Evolutionary conservation across 2,888 invertebrate genomes (phyloP), one percentile per base, ranked within the genome.

Genomic region (Trissolcus japonicus): DNA sequence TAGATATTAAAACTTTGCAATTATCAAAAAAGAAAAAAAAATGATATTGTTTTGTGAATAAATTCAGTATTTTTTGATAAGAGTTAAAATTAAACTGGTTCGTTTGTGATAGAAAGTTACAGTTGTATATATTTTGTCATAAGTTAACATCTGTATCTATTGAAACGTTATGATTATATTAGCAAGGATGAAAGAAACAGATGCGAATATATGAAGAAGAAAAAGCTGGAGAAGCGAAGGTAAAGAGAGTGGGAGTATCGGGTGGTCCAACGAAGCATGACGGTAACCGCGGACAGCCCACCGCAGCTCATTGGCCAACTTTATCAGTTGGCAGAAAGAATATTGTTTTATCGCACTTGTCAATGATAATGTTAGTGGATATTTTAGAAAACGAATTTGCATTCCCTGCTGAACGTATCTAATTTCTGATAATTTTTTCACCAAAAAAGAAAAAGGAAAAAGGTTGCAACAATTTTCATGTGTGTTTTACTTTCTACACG

Each of bases 291-390:
- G 86, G 85, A 86, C 87, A 85, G 86, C 87, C 86, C 86, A 87
- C 86, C 78, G 85, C 83, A 86, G 85, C 87, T 85, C 85, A 87
- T 87, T 87, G 87, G 87, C 83, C 85, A 81, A 85, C 83, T 83
- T 83, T 74, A 76, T 77, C 72, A 79, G 67, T 72, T 78, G 60
- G 61, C 79, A 74, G 16, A 13, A 60, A 55, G 69, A 69, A 63
- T 79, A 68, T 79, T 63, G 61, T 63, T 74, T 78, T 74, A 72
- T 80, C 74, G 29, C 51, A 43, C n/a, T 57, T 56, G 54, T 11
- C 56, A 43, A 25, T 65, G 62, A 69, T 68, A 72, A 63, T 35
- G 7, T 35, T 7, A 0, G 6, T 9, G 7, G 11, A 35, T 35
- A 9, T 1, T 25, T 25, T 25, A 35, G 11, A 7, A 35, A 35